These are phyloP conservation scores for Actinemys pallida DNA, from an alignment of 2,113 vertebrate genomes.

Conservation along the genomic window DNA sequence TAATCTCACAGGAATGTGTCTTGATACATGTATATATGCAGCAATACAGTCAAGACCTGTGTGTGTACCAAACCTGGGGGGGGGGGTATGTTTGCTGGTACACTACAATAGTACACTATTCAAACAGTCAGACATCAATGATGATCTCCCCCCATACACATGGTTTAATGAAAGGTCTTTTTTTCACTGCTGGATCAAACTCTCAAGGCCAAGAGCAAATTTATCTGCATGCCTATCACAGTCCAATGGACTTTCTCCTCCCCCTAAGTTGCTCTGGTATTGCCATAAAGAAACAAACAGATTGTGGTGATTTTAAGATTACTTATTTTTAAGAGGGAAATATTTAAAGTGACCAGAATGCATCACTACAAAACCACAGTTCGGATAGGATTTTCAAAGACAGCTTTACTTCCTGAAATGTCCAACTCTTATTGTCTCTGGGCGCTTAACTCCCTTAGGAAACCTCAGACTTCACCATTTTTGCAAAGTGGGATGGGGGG, in stretches of 20 bases:
- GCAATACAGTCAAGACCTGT: not conserved
- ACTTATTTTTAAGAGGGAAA: not conserved
- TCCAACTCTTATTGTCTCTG: not conserved
- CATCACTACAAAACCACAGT: not conserved
- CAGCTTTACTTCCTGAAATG: not conserved
- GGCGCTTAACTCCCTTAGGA: not conserved
- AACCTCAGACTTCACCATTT: not conserved
- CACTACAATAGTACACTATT: not conserved
- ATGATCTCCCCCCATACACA: not conserved
- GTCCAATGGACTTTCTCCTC: not conserved
- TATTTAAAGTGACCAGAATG: not conserved
- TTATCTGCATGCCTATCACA: not conserved
- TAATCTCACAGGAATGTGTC: slow-evolving; percentile 69
- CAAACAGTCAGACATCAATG: not conserved
- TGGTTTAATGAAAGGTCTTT: not conserved
- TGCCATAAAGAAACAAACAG: not conserved
- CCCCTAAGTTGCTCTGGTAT: not conserved
- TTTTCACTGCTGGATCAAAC: not conserved
- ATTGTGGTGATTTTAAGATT: not conserved
- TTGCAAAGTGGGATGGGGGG: fast-evolving
- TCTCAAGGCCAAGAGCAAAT: not conserved
- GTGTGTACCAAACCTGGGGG: not conserved
- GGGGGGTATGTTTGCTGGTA: fast-evolving
- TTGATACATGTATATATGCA: not conserved
- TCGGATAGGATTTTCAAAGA: not conserved